A percentile compares a stretch with the other conserved stretches of the same genome.
Evolutionary conservation across 2,113 vertebrate species (phyloP).

Genomic region (Dascyllus trimaculatus): DNA sequence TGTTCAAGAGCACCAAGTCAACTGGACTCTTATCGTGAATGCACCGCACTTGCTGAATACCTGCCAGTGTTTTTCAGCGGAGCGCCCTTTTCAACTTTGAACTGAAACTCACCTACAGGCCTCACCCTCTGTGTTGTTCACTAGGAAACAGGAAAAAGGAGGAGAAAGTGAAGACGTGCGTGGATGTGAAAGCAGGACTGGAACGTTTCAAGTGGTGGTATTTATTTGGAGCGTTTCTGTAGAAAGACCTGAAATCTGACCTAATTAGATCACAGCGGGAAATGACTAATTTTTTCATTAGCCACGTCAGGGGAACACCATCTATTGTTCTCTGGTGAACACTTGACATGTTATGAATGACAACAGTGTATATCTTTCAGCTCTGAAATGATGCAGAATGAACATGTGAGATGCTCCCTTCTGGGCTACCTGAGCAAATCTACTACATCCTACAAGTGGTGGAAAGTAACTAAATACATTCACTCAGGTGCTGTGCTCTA

Average conservation of each 20-base stretch:
- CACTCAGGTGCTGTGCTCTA: too few relatives aligned
- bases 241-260: conserved; percentile 7
- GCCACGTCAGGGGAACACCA: conserved; percentile 18
- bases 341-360: too few relatives aligned
- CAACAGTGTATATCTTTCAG: too few relatives aligned
- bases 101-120: conserved; percentile 82
- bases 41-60: conserved; percentile 71
- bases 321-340: conserved; percentile 57
- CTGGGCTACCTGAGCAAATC: too few relatives aligned
- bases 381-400: too few relatives aligned
- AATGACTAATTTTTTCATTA: conserved; percentile 28
- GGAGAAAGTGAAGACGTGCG: conserved; percentile 61
- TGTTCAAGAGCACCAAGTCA: conserved; percentile 60
- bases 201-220: conserved; percentile 18
- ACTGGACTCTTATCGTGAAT: conserved; percentile 67
- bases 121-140: conserved; percentile 73
- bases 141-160: conserved; percentile 81
- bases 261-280: not conserved
- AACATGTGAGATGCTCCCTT: too few relatives aligned
- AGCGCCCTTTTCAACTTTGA: conserved; percentile 82
- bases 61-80: conserved; percentile 70
- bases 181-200: conserved; percentile 12
- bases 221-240: conserved; percentile 12
- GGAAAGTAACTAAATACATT: too few relatives aligned
- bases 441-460: too few relatives aligned